phyloP scores from a whole-genome alignment of 2,113 vertebrate species.

The Channa argus region DNA sequence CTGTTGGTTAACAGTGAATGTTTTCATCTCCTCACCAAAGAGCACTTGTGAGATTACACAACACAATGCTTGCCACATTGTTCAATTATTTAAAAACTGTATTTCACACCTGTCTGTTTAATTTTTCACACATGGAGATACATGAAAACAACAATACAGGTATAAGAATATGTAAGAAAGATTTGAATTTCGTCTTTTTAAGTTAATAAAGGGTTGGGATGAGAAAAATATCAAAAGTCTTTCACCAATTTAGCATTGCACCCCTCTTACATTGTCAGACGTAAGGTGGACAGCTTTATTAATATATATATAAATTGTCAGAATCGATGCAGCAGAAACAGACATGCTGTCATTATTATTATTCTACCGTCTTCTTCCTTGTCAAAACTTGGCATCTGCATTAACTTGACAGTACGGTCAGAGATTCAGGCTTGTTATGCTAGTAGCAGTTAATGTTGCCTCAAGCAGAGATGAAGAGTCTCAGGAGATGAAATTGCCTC shows the following conservation, averaged over 20 bases:
- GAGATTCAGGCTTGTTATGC: background rate
- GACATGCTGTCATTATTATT: background rate
- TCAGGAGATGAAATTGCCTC: background rate
- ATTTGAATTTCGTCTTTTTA: background rate
- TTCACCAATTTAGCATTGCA: background rate
- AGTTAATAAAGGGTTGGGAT: background rate
- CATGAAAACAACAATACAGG: background rate
- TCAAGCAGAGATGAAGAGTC: background rate
- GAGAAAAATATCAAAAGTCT: background rate
- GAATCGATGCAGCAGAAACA: background rate
- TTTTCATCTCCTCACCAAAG: constrained; percentile 44
- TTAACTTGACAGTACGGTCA: background rate
- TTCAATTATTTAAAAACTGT: constrained; percentile 24
- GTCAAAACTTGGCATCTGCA: background rate
- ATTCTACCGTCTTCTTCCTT: background rate
- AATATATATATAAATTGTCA: background rate
- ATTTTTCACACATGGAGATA: background rate
- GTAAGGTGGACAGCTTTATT: background rate
- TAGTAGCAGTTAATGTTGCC: background rate
- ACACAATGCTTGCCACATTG: constrained; percentile 8
- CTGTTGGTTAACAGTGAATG: constrained; percentile 23
- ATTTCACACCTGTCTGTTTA: constrained; percentile 5
- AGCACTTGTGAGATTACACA: constrained; percentile 47
- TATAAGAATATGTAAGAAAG: background rate
- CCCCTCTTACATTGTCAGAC: background rate